Percentiles rank a stretch among this genome's conserved stretches.
Evolutionary conservation across 2,113 vertebrate species (phyloP).

Genomic region (Gymnobelideus leadbeateri): DNA sequence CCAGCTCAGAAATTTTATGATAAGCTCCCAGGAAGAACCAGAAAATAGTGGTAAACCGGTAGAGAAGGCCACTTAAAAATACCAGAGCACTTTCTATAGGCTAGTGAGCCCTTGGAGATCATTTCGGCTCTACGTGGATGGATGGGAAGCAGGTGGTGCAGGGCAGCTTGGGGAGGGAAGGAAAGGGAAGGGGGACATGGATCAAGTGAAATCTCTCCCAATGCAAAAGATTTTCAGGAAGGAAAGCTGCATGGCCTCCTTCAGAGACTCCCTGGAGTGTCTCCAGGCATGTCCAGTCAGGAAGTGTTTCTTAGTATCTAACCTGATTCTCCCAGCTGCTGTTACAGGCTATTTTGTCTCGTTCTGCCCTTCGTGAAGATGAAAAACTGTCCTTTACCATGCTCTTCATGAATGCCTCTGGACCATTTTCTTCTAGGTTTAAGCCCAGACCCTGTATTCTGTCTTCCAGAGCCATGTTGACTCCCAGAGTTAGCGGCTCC

Average conservation of each 20-base stretch:
- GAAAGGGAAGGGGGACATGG: background rate
- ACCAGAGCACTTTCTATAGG: background rate
- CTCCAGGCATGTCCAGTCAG: background rate
- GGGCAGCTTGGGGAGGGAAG: background rate
- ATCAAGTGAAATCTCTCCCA: background rate
- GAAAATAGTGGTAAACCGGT: background rate
- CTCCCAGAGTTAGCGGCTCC: background rate
- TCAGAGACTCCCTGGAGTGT: background rate
- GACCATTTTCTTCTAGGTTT: background rate
- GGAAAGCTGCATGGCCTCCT: background rate
- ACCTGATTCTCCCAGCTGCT: background rate
- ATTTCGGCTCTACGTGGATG: background rate
- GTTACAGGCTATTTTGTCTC: background rate
- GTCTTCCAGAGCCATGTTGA: background rate
- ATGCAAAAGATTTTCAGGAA: background rate
- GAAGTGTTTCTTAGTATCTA: background rate
- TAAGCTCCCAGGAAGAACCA: conserved; percentile 3
- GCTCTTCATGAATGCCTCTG: background rate
- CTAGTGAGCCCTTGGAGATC: background rate
- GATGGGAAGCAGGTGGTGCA: background rate
- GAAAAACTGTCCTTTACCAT: too few species aligned
- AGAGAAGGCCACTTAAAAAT: background rate
- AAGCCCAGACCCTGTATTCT: background rate
- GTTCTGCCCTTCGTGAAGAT: background rate
- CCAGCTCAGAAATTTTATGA: background rate